Base-by-base conservation (phyloP, 2,113 vertebrate genomes). In the Phainopepla nitens region DNA sequence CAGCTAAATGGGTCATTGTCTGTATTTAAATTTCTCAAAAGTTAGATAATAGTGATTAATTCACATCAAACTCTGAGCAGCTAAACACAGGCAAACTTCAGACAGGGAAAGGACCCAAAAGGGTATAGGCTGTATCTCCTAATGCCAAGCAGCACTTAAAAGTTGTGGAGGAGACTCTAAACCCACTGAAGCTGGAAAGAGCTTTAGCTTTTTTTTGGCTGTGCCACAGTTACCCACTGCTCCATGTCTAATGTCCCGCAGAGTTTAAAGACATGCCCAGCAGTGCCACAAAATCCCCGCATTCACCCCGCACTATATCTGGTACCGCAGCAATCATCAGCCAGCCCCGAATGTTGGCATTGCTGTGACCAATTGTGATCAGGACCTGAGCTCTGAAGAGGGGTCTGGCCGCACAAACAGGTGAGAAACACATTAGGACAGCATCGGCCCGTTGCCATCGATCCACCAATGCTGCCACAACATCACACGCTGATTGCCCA, bases 381-480 rank as follows among this genome's bases (percentile, higher is more conserved):
- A 13, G 51, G 60, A 70, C 47, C 77, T 56, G 31, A 72, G 7
- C 69, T 60, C 53, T 25, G 36, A 27, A 15, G 36, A 23, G 45
- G 1, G 10, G 31, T n/a, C 76, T 78, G 64, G 12, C 39, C 12
- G 39, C 39, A 39, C 39, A 9, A 12, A 19, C 72, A 94, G 77
- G 71, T 81, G 77, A 90, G 71, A 89, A 83, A 88, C 22, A 3
- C 53, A 4, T 78, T 65, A 41, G 5, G 3, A 25, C 12, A 16
- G 64, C 60, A 13, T 28, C 0, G 24, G 20, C 64, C 66, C 51
- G 62, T 41, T 28, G 23, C 62, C 76, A 70, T 49, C 8, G 29
- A 83, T 86, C 77, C 51, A 8, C 50, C 11, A 41, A 49, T 44
- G 11, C 83, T 2, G 0, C 39, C 0, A 0, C 31, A 35, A 45